phyloP scores from a whole-genome alignment of 2,113 vertebrate species.

The Myotis yumanensis region DNA sequence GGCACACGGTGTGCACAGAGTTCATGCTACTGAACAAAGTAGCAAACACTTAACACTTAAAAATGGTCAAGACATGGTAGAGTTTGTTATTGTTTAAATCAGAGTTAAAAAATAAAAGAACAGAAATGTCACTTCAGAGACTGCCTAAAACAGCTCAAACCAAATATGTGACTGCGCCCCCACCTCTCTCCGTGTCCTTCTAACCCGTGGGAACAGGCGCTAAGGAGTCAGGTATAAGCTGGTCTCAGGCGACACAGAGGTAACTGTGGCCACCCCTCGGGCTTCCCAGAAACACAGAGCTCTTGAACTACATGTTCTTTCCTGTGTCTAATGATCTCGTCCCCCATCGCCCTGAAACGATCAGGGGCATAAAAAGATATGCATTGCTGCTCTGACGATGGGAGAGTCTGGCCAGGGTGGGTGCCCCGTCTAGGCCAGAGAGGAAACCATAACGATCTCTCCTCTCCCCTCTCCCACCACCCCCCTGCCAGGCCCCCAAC shows the following conservation, averaged over 20 bases:
- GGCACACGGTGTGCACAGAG: not conserved
- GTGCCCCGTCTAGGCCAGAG: not conserved
- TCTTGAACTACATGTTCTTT: not conserved
- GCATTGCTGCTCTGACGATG: not conserved
- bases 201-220: not conserved
- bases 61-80: not conserved
- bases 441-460: not conserved
- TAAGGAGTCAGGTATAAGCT: not conserved
- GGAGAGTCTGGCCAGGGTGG: not conserved
- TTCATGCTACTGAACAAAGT: rapidly evolving
- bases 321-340: not conserved
- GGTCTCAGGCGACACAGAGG: not conserved
- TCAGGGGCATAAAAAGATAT: not conserved
- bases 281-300: not conserved
- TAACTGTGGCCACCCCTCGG: not conserved
- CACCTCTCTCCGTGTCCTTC: not conserved
- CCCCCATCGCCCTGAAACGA: not conserved
- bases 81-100: not conserved
- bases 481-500: constrained; percentile 43
- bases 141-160: not conserved
- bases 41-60: not conserved
- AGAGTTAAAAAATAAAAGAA: not conserved
- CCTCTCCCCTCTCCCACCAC: not conserved
- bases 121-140: not conserved
- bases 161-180: not conserved